Conservation (phyloP, 2,113 vertebrate genomes). For the Apeltes quadracus region DNA sequence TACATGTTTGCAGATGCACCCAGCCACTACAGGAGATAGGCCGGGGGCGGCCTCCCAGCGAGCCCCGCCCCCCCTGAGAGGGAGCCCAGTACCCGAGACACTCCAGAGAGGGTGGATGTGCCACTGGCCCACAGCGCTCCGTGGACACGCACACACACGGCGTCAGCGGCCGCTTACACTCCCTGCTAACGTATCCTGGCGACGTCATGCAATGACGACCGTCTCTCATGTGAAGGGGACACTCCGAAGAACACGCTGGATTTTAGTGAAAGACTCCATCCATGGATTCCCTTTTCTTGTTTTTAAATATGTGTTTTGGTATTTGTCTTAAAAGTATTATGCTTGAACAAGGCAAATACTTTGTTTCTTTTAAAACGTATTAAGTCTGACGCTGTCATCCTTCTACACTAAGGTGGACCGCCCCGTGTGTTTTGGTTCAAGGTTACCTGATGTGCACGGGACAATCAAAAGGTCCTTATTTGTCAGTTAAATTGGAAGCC, state of each 20-base stretch:
- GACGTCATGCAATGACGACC: slow-evolving; percentile 32
- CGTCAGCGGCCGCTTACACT: no score
- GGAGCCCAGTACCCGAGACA: not conserved
- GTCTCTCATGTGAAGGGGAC: slow-evolving; percentile 22
- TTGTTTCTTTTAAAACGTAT: slow-evolving; percentile 13
- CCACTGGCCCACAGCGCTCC: no score
- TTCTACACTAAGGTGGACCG: not conserved
- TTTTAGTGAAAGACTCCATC: slow-evolving; percentile 21
- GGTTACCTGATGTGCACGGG: slow-evolving; percentile 32
- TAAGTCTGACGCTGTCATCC: slow-evolving; percentile 35
- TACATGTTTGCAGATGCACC: slow-evolving; percentile 99
- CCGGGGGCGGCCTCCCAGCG: not conserved
- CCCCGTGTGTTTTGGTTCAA: slow-evolving; percentile 2
- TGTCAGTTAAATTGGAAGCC: not conserved
- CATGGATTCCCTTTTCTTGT: slow-evolving; percentile 40
- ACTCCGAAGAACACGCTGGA: slow-evolving; percentile 35
- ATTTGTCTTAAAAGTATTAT: slow-evolving; percentile 24
- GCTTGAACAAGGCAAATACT: slow-evolving; percentile 13
- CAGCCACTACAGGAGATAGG: slow-evolving; percentile 96
- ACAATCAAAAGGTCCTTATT: slow-evolving; percentile 37
- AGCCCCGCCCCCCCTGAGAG: slow-evolving; percentile 1
- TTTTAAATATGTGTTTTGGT: slow-evolving; percentile 34
- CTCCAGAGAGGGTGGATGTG: no score
- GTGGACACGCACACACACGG: no score
- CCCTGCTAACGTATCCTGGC: slow-evolving; percentile 24